Evolutionary conservation across 2,113 vertebrate species (phyloP), one percentile per base, ranked within the genome.

Genomic region (Tupaia chinensis): DNA sequence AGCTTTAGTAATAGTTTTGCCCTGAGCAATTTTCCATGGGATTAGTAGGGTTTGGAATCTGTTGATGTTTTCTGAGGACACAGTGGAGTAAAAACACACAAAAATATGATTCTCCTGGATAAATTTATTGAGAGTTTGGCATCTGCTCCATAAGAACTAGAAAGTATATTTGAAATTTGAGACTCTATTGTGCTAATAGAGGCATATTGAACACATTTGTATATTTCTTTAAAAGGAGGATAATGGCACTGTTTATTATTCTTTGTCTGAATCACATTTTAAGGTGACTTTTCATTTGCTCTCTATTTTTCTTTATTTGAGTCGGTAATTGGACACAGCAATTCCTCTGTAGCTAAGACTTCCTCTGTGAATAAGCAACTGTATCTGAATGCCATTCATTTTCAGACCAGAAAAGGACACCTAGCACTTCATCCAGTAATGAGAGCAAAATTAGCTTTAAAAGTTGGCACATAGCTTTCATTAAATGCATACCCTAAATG

Each of bases 21-120:
- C 92, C 92, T 84, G 79, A 95, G 87, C 89, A 95, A 90, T 97
- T 93, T 97, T 97, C 97, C 95, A 87, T 20, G 78, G 84, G 72
- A 87, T 96, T 95, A 97, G 79, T 60, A 14, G 87, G 56, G 76
- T 93, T 87, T 94, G 83, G 87, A 96, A 95, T 96, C 72, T 87
- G 83, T 83, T 96, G 92, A 89, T 97, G 92, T 96, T 97, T 96
- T 97, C 95, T 97, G 66, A 97, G 96, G 94, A 97, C 79, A 85
- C 76, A 87, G 14, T 95, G 77, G 87, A 93, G 76, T 92, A 87
- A 96, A 97, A 94, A 97, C 94, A 97, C 80, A 91, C 85, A 79
- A 94, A 97, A 94, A 68, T 82, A 95, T 72, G 81, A 95, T 97
- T 97, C 70, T 92, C 84, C 63, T 78, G 95, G 76, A 95, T 92